Percentiles rank a stretch among this genome's conserved stretches.
Evolutionary conservation across 2,113 vertebrate genomes (phyloP).

Genomic region (Hippocampus mohnikei): DNA sequence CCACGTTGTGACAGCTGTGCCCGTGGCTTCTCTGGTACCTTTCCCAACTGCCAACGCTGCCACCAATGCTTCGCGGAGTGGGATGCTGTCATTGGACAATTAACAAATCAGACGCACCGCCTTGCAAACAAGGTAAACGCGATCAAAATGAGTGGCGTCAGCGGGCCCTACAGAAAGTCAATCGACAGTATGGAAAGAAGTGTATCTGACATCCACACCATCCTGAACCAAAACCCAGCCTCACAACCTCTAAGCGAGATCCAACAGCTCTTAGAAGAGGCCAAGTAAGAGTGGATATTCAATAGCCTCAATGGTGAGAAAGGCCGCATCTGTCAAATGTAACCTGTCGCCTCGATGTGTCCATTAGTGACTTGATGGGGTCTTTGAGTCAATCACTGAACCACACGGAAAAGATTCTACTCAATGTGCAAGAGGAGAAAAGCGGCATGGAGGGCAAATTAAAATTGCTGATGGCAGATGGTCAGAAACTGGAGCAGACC

Average conservation of each 20-base stretch:
- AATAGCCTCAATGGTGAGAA: neutral
- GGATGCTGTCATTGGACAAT: constrained; percentile 79
- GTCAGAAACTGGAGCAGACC: constrained; percentile 77
- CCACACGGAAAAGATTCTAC: constrained; percentile 75
- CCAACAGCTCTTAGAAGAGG: constrained; percentile 85
- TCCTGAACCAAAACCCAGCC: constrained; percentile 84
- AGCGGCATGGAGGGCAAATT: constrained; percentile 73
- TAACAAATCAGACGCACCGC: constrained; percentile 86
- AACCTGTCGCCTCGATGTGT: constrained; percentile 9
- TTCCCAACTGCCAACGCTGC: constrained; percentile 85
- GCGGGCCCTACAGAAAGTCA: constrained; percentile 82
- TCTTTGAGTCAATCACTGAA: constrained; percentile 80
- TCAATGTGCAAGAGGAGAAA: constrained; percentile 65
- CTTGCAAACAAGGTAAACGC: constrained; percentile 85
- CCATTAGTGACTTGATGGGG: constrained; percentile 80
- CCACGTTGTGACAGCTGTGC: constrained; percentile 83
- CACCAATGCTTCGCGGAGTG: constrained; percentile 93
- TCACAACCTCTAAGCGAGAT: constrained; percentile 85
- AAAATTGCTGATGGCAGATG: constrained; percentile 73
- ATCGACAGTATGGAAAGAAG: constrained; percentile 81
- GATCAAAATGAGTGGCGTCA: constrained; percentile 83
- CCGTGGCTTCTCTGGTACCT: constrained; percentile 85
- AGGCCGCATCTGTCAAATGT: neutral
- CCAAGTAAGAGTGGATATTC: constrained; percentile 73
- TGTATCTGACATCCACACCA: constrained; percentile 72